Evolutionary conservation across 2,888 invertebrate genomes (phyloP).

Genomic region (Eupeodes luniger): DNA sequence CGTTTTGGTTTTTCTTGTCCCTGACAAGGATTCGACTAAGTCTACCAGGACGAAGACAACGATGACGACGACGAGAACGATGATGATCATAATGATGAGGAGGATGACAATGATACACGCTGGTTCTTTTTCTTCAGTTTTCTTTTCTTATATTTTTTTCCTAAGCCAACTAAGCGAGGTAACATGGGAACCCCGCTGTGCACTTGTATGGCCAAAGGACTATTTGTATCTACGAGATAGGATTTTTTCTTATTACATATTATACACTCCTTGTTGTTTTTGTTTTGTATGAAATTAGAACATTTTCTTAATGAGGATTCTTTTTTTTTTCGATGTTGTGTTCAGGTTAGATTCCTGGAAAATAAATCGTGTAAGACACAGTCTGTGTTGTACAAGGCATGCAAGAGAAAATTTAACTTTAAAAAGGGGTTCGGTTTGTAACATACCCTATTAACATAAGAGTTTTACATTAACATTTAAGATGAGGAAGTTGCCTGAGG

Average conservation of each 20-base stretch:
- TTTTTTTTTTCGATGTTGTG: constrained; percentile 37
- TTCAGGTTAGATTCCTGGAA: constrained; percentile 8
- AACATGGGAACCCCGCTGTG: constrained; percentile 29
- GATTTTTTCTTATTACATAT: constrained; percentile 36
- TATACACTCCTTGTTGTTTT: neutral
- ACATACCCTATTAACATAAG: neutral
- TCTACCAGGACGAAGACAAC: constrained; percentile 38
- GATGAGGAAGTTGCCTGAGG: neutral
- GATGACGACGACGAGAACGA: constrained; percentile 12
- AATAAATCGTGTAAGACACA: constrained; percentile 20
- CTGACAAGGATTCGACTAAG: constrained; percentile 35
- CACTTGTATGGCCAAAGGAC: constrained; percentile 69
- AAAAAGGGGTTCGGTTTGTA: neutral
- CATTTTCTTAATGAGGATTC: constrained; percentile 71
- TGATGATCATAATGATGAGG: constrained; percentile 28
- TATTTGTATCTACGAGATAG: constrained; percentile 41
- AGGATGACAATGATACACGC: constrained; percentile 53
- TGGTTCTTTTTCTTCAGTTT: constrained; percentile 11
- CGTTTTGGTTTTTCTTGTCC: neutral
- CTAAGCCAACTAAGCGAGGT: constrained; percentile 47
- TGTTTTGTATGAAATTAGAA: constrained; percentile 48
- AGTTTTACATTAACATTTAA: neutral
- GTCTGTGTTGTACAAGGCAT: neutral
- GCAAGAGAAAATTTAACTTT: neutral
- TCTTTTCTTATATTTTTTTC: neutral